Evolutionary conservation across 2,888 invertebrate genomes (phyloP).

Genomic region (Tanypteryx hageni): DNA sequence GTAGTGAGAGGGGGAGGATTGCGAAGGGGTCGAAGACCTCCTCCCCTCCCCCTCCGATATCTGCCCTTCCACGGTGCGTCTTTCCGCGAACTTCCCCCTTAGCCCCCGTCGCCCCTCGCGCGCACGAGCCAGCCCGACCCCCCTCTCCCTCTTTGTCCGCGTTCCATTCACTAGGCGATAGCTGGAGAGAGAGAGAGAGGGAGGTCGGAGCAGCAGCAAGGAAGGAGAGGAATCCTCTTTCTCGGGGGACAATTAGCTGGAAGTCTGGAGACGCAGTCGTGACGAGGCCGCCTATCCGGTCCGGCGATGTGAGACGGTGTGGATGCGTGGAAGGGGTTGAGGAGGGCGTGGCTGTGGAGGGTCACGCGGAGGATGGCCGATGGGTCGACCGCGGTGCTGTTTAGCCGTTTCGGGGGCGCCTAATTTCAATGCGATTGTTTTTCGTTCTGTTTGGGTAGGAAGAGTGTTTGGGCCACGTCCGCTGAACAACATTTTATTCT

Average conservation of each 20-base stretch:
- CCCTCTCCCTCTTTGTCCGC: not conserved
- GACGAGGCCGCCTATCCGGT: constrained; percentile 17
- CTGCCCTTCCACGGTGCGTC: too few relatives aligned
- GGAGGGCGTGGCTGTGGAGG: not conserved
- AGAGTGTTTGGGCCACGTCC: too few relatives aligned
- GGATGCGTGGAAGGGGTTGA: not conserved
- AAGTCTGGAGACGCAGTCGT: not conserved
- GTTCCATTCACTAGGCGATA: constrained; percentile 37
- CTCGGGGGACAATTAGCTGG: constrained; percentile 9
- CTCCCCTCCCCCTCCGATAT: too few relatives aligned
- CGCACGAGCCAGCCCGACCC: not conserved
- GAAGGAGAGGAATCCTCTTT: not conserved
- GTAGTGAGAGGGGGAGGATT: not conserved
- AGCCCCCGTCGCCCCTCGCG: not conserved
- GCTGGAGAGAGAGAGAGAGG: not conserved
- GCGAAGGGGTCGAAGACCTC: not conserved
- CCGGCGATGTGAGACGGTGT: not conserved
- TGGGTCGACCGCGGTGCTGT: not conserved
- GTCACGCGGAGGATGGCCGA: not conserved
- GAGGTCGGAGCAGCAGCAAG: not conserved
- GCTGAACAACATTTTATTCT: too few relatives aligned
- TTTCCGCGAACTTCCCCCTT: not conserved
- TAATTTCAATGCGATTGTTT: too few relatives aligned
- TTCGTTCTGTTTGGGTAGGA: too few relatives aligned
- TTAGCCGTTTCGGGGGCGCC: too few relatives aligned